phyloP scores from a whole-genome alignment of 2,888 invertebrate genomes.

The Coleophora flavipennella region DNA sequence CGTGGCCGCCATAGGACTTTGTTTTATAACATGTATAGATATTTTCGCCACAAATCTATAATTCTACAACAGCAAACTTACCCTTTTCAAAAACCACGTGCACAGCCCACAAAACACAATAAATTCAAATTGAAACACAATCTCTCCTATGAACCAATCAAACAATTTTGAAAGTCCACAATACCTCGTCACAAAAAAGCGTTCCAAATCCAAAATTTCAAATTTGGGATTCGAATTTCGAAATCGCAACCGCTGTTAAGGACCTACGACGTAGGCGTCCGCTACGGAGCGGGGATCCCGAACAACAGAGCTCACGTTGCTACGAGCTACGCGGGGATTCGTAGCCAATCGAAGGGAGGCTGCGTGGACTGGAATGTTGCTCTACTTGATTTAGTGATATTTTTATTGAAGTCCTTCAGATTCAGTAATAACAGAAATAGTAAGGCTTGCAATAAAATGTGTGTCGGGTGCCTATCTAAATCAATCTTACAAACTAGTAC shows the following conservation, averaged over 20 bases:
- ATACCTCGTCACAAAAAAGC: background rate
- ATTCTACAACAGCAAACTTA: conserved; percentile 4
- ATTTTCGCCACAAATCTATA: too few species aligned
- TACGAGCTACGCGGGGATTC: conserved; percentile 67
- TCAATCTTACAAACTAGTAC: too few species aligned
- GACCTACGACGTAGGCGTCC: conserved; percentile 58
- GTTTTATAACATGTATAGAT: too few species aligned
- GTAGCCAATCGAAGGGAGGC: conserved; percentile 70
- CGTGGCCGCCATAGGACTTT: too few species aligned
- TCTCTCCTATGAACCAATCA: conserved; percentile 13
- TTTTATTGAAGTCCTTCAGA: too few species aligned
- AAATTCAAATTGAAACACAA: conserved; percentile 1
- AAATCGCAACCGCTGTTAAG: conserved; percentile 37
- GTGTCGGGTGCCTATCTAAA: too few species aligned
- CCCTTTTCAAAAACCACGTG: conserved; percentile 10
- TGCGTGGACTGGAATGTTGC: conserved; percentile 47
- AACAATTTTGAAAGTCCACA: conserved; percentile 1
- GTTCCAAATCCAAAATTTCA: background rate
- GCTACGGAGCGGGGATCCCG: conserved; percentile 60
- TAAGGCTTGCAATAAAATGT: too few species aligned
- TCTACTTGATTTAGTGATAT: conserved; percentile 25
- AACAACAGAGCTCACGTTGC: conserved; percentile 69
- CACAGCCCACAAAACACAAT: background rate
- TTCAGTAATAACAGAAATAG: too few species aligned
- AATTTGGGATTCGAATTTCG: conserved; percentile 13